Percentiles rank a stretch among this genome's conserved stretches.
phyloP scores from a whole-genome alignment of 2,888 invertebrate genomes.

The Cyclophora albipunctata region DNA sequence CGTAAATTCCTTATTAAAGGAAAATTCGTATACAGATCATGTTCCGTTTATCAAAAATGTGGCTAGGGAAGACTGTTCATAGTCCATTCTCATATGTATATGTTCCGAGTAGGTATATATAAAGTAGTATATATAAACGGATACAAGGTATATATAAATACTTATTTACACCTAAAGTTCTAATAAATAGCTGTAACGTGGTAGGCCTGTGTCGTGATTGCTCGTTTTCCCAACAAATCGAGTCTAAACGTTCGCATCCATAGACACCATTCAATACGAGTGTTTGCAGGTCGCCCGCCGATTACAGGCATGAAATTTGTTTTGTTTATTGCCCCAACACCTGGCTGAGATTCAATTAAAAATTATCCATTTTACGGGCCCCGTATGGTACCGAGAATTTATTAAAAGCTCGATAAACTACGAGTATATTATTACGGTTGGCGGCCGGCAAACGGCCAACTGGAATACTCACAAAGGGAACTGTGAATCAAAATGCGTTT shows the following conservation, averaged over 20 bases:
- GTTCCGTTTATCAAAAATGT: no score
- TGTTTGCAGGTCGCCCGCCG: constrained; percentile 20
- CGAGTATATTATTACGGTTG: constrained; percentile 36
- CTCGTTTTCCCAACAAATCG: constrained; percentile 23
- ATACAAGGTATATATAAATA: no score
- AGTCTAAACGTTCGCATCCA: constrained; percentile 8
- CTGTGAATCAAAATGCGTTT: constrained; percentile 57
- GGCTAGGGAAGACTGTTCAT: no score
- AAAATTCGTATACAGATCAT: no score
- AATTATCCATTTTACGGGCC: constrained; percentile 50
- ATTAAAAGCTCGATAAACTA: constrained; percentile 55
- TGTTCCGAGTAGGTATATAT: no score
- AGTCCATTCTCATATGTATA: no score
- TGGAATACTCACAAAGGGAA: constrained; percentile 50
- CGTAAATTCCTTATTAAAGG: no score
- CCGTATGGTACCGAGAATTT: constrained; percentile 39
- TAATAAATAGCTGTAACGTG: no score
- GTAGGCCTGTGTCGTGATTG: constrained; percentile 15
- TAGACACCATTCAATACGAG: constrained; percentile 13
- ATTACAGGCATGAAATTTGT: constrained; percentile 37
- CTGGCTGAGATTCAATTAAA: constrained; percentile 60
- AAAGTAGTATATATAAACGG: no score
- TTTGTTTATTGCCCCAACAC: constrained; percentile 48
- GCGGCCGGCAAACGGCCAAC: constrained; percentile 42
- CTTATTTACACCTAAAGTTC: no score